Percentiles rank a stretch among this genome's conserved stretches.
These are phyloP conservation scores for Stramonita haemastoma DNA, from an alignment of 2,888 invertebrate species.

Conservation along the genomic window DNA sequence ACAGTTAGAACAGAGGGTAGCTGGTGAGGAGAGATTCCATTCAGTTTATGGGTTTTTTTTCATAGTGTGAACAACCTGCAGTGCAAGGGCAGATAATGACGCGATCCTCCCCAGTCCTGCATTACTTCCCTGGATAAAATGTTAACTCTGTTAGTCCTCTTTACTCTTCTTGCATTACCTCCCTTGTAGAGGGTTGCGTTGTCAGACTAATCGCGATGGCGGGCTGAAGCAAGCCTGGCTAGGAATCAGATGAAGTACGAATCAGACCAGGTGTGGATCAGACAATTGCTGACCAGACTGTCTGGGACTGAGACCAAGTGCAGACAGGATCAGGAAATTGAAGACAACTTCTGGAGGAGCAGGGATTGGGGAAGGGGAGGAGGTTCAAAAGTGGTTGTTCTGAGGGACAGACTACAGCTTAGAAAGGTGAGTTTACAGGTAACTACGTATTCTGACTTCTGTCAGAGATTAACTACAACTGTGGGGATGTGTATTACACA, in stretches of 20 bases:
- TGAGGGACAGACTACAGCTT: no score
- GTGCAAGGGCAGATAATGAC: not conserved
- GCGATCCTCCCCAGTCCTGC: not conserved
- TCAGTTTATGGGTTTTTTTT: not conserved
- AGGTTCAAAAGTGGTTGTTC: not conserved
- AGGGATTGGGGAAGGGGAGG: not conserved
- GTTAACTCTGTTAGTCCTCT: constrained; percentile 7
- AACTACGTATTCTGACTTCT: no score
- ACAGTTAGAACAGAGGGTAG: not conserved
- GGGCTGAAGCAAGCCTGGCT: not conserved
- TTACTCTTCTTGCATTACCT: not conserved
- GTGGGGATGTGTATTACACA: no score
- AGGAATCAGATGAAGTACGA: not conserved
- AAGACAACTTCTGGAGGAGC: no score
- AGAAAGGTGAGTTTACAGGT: no score
- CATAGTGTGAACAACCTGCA: not conserved
- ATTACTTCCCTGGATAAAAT: not conserved
- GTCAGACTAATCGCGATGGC: not conserved
- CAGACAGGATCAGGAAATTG: no score
- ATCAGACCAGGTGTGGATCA: no score
- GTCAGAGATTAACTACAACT: no score
- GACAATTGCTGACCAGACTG: no score
- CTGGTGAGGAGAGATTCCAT: not conserved
- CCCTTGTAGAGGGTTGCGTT: not conserved
- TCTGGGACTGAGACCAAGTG: no score